Evolutionary conservation across 2,888 invertebrate genomes (phyloP).

Genomic region (Spisula subtruncata): DNA sequence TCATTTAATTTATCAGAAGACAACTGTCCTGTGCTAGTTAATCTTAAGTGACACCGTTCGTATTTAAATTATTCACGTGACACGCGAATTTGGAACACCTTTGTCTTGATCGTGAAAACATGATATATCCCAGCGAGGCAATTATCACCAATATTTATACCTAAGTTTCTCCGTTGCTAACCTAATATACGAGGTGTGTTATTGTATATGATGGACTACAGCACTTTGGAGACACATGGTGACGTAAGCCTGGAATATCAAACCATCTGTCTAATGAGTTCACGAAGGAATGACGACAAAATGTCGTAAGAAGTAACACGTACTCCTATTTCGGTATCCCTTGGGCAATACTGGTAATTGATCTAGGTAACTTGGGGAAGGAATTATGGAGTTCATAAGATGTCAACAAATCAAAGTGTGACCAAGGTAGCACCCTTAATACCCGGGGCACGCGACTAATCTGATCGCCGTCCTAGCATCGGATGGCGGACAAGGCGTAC

Average conservation of each 20-base stretch:
- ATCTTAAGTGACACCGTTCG: slow-evolving; percentile 12
- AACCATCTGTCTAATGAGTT: background rate
- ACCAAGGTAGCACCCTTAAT: too few species aligned
- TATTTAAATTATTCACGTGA: slow-evolving; percentile 35
- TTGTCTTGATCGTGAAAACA: background rate
- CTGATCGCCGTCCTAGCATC: too few species aligned
- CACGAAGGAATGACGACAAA: too few species aligned
- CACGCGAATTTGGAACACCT: slow-evolving; percentile 20
- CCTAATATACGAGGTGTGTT: background rate
- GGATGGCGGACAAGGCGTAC: too few species aligned
- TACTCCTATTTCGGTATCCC: too few species aligned
- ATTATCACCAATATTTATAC: slow-evolving; percentile 8
- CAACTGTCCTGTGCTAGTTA: slow-evolving; percentile 37
- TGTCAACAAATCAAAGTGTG: too few species aligned
- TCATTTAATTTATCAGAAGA: slow-evolving; percentile 38
- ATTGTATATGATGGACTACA: background rate
- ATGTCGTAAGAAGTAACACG: too few species aligned
- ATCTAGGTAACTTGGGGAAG: too few species aligned
- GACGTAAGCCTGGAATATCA: background rate
- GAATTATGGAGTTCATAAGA: too few species aligned
- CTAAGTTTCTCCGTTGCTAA: background rate
- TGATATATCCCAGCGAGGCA: slow-evolving; percentile 21
- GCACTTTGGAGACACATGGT: background rate
- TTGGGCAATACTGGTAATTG: too few species aligned
- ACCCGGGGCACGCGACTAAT: too few species aligned